Percentiles rank a stretch among this genome's conserved stretches.
These are phyloP conservation scores for Oncorhynchus kisutch DNA, from an alignment of 2,113 vertebrate species.

Conservation along the genomic window DNA sequence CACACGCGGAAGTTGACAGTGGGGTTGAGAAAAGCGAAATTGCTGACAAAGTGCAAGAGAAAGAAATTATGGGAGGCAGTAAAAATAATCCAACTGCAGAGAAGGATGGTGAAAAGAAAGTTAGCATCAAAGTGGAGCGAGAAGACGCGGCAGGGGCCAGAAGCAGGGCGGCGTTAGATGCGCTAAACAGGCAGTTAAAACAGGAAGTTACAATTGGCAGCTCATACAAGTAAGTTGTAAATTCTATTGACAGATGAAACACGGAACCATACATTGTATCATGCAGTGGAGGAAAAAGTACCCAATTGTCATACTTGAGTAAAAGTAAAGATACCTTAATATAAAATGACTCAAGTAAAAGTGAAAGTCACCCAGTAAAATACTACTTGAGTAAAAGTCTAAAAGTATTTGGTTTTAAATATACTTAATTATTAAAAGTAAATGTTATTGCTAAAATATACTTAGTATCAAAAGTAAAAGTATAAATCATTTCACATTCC, in stretches of 20 bases:
- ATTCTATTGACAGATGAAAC: background rate
- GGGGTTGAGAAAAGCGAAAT: constrained; percentile 76
- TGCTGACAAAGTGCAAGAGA: constrained; percentile 75
- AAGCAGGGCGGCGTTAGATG: constrained; percentile 82
- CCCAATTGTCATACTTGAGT: no score
- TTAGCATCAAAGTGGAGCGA: constrained; percentile 49
- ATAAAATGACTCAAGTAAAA: no score
- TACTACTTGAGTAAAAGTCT: no score
- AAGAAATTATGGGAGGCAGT: constrained; percentile 61
- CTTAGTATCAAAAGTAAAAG: no score
- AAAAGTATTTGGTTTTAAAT: no score
- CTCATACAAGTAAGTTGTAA: constrained; percentile 84
- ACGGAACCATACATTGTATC: no score
- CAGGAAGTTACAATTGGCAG: constrained; percentile 80
- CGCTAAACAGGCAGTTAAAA: constrained; percentile 89
- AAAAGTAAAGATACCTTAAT: no score
- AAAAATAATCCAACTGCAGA: constrained; percentile 53
- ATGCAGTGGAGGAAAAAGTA: no score
- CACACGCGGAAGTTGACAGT: constrained; percentile 50
- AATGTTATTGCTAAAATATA: no score
- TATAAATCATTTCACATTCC: no score
- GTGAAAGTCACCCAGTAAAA: no score
- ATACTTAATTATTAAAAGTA: no score
- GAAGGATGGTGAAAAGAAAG: constrained; percentile 50
- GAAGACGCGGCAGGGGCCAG: constrained; percentile 52